Base-by-base conservation (phyloP, 2,113 vertebrate genomes). In the Formicarius rufipectus region DNA sequence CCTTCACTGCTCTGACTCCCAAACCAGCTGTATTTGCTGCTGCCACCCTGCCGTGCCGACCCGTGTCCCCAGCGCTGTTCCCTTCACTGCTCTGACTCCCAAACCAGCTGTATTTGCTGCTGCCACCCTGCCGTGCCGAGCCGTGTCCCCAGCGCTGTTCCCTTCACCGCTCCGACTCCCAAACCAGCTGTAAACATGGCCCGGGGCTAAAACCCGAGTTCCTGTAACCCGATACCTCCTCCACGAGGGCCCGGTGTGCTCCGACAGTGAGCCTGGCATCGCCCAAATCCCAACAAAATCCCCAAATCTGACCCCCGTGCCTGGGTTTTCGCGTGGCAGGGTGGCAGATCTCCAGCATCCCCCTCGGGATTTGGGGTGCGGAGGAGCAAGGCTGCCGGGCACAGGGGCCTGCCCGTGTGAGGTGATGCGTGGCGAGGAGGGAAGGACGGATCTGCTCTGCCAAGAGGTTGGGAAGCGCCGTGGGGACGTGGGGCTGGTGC, bases 401-500 rank as follows among this genome's bases (percentile, higher is more conserved):
- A 2, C 6, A 0, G 73, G 15, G 27, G n/a, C 4, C 18, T 2
- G 8, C n/a, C n/a, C n/a, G n/a, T n/a, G n/a, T 2, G 47, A 49
- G 39, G 39, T 4, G 63, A 44, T 6, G 37, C 2, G 3, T 10
- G 30, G 21, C 1, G 6, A 47, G 62, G 63, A 63, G 35, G 35
- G 49, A 45, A 6, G 0, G 69, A 12, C 7, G 86, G 42, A 4
- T 75, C 16, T 5, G 47, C 13, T 17, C 3, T 4, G 44, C 39
- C 3, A 0, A 6, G 64, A 35, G 67, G 13, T 7, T 66, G 45
- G 52, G 85, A 40, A 64, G 23, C 5, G 27, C 68, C 52, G 3
- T 2, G 82, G 85, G 87, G 86, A 87, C 45, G 53, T 6, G 30
- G 74, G 90, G 62, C 77, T 93, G 92, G 84, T 96, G 95, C 92